These are phyloP conservation scores for Rhyzopertha dominica DNA, from an alignment of 1,140 invertebrate species.

Conservation along the genomic window DNA sequence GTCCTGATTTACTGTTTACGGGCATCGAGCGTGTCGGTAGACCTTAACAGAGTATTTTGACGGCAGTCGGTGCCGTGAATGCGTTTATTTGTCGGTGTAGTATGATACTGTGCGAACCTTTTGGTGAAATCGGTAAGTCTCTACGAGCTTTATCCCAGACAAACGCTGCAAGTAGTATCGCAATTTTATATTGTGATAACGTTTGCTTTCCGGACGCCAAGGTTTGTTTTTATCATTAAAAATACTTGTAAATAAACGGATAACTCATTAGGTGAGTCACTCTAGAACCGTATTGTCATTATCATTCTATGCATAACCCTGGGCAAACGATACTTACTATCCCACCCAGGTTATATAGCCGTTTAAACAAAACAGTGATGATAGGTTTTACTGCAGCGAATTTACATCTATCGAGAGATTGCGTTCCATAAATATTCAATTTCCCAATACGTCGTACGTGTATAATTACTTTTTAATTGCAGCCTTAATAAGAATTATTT, in stretches of 20 bases:
- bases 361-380: too few species aligned
- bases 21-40: slow-evolving; percentile 39
- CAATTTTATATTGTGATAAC: background rate
- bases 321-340: too few species aligned
- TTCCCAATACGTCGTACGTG: too few species aligned
- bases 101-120: slow-evolving; percentile 20
- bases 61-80: slow-evolving; percentile 30
- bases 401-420: too few species aligned
- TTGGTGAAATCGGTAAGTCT: slow-evolving; percentile 38
- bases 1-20: slow-evolving; percentile 42
- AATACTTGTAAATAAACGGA: background rate
- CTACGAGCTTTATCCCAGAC: background rate
- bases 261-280: background rate
- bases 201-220: background rate
- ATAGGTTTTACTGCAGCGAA: too few species aligned
- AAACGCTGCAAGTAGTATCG: background rate
- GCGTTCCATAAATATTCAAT: too few species aligned
- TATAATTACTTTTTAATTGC: too few species aligned
- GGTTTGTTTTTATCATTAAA: slow-evolving; percentile 2
- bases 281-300: background rate
- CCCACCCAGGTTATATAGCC: too few species aligned
- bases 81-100: slow-evolving; percentile 14
- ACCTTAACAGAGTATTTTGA: slow-evolving; percentile 36
- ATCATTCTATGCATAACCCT: background rate
- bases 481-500: too few species aligned